These are phyloP conservation scores for Drosophila parvula DNA, from an alignment of 1,140 invertebrate genomes.

Conservation along the genomic window DNA sequence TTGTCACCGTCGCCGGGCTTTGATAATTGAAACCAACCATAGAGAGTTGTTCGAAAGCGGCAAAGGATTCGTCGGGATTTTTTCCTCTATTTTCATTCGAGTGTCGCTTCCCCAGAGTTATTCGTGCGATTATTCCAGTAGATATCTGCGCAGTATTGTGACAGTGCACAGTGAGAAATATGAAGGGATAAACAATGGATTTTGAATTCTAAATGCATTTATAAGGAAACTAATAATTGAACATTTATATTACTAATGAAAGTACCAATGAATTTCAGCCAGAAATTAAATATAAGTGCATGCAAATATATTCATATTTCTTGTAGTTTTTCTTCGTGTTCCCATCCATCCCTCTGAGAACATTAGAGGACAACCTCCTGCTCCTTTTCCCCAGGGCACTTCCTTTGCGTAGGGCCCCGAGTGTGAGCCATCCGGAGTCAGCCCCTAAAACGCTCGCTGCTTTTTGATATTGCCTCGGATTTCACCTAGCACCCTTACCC, in stretches of 20 bases:
- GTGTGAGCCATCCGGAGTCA: slow-evolving; percentile 41
- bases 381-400: slow-evolving; percentile 8
- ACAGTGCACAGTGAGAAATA: slow-evolving; percentile 1
- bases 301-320: not conserved
- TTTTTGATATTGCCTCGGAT: slow-evolving; percentile 71
- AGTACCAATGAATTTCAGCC: too few relatives aligned
- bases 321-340: not conserved
- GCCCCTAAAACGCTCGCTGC: slow-evolving; percentile 64
- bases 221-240: too few relatives aligned
- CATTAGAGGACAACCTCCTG: slow-evolving; percentile 29
- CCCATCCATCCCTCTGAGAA: slow-evolving; percentile 17
- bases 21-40: slow-evolving; percentile 76
- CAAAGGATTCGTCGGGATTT: slow-evolving; percentile 58
- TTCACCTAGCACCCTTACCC: slow-evolving; percentile 57
- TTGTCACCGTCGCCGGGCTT: slow-evolving; percentile 73
- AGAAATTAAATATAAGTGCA: not conserved
- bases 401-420: slow-evolving; percentile 58
- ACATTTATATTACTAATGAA: too few relatives aligned
- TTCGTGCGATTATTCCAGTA: slow-evolving; percentile 73
- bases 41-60: slow-evolving; percentile 62
- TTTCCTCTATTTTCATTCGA: slow-evolving; percentile 22
- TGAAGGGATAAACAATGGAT: not conserved
- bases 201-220: not conserved
- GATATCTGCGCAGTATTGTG: slow-evolving; percentile 52
- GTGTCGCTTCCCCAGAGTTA: slow-evolving; percentile 66